A percentile compares a stretch with the other conserved stretches of the same genome.
Evolutionary conservation across 2,888 invertebrate species (phyloP).

Genomic region (Sinodicranocentrus sp.): DNA sequence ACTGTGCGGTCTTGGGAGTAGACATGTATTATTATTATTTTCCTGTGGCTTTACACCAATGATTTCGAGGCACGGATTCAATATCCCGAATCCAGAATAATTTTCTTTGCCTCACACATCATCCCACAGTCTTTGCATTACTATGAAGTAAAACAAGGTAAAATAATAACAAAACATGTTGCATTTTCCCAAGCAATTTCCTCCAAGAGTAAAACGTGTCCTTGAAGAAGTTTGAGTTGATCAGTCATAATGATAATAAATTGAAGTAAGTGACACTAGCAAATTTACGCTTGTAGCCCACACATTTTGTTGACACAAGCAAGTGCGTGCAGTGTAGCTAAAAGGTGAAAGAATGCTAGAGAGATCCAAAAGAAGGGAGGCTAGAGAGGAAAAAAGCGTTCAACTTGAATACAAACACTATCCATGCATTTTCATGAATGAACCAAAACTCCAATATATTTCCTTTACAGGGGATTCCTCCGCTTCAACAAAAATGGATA

Average conservation of each 20-base stretch:
- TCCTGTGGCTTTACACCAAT: too few relatives aligned
- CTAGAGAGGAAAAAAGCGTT: conserved; percentile 14
- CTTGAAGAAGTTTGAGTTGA: not conserved
- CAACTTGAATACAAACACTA: conserved; percentile 18
- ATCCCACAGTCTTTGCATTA: too few relatives aligned
- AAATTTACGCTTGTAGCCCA: conserved; percentile 22
- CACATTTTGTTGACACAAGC: conserved; percentile 38
- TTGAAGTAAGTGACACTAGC: conserved; percentile 23
- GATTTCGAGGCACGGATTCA: too few relatives aligned
- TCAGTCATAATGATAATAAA: conserved; percentile 41
- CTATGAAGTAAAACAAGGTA: too few relatives aligned
- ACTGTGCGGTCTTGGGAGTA: too few relatives aligned
- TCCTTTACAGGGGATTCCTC: conserved; percentile 19
- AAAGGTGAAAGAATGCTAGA: not conserved
- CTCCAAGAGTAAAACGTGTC: too few relatives aligned
- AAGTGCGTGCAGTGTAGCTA: conserved; percentile 21
- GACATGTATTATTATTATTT: too few relatives aligned
- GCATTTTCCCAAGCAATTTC: too few relatives aligned
- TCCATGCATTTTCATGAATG: conserved; percentile 43
- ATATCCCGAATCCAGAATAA: too few relatives aligned
- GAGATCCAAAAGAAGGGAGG: conserved; percentile 10
- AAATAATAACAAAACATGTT: too few relatives aligned
- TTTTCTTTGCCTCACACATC: too few relatives aligned
- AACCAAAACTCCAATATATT: conserved; percentile 17
- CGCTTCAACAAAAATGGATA: conserved; percentile 8